Conservation (phyloP, 2,888 invertebrate species). For the Hemicrepidius hirtus region DNA sequence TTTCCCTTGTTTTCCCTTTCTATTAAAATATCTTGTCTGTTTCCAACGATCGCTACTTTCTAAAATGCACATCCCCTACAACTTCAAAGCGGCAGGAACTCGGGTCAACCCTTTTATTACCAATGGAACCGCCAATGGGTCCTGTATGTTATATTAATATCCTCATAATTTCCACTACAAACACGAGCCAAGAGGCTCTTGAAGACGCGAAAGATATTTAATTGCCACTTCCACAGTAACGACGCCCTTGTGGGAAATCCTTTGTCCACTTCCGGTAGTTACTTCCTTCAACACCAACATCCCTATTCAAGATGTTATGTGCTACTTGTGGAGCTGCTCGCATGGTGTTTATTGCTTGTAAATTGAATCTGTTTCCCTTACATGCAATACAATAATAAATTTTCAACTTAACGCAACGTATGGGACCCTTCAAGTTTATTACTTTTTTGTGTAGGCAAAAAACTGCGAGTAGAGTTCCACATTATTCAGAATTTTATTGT, state of each 20-base stretch:
- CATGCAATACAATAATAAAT: neutral
- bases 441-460: no score
- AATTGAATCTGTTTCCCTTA: slow-evolving; percentile 31
- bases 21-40: neutral
- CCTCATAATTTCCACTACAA: slow-evolving; percentile 27
- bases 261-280: slow-evolving; percentile 40
- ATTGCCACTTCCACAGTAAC: slow-evolving; percentile 42
- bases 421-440: no score
- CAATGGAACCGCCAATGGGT: neutral
- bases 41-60: no score
- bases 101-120: neutral
- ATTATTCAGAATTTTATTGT: neutral
- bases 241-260: slow-evolving; percentile 42
- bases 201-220: slow-evolving; percentile 37
- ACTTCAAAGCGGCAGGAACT: no score
- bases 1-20: neutral
- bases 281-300: slow-evolving; percentile 37
- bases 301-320: slow-evolving; percentile 42
- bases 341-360: slow-evolving; percentile 34
- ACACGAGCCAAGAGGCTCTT: slow-evolving; percentile 32
- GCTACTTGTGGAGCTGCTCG: slow-evolving; percentile 37
- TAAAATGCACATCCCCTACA: no score
- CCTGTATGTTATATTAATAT: slow-evolving; percentile 17
- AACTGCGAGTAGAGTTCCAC: neutral
- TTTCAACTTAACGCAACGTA: neutral